Conservation (phyloP, 2,113 vertebrate genomes). For the Cygnus atratus region DNA sequence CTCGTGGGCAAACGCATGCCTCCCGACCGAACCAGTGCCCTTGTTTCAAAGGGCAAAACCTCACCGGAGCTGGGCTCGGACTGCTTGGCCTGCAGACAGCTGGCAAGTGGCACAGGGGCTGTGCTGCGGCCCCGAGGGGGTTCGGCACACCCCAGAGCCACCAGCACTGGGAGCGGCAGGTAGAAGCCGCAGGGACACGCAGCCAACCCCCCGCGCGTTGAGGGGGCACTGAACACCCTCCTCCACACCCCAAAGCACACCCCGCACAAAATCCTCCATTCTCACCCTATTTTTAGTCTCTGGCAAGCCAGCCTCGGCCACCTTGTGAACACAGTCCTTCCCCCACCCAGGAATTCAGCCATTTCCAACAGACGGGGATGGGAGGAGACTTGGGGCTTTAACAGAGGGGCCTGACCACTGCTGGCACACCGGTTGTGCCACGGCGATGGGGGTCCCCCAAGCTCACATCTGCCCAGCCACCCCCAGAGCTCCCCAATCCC, state of each 20-base stretch:
- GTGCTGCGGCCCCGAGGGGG: not conserved
- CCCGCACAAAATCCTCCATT: not conserved
- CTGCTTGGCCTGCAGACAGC: too few species aligned
- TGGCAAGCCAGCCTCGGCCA: too few species aligned
- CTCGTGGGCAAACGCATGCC: not conserved
- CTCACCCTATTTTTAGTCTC: not conserved
- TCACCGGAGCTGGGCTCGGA: not conserved
- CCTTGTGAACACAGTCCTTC: not conserved
- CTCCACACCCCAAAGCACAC: not conserved
- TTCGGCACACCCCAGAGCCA: fast-evolving
- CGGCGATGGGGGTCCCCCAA: too few species aligned
- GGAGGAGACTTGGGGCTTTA: not conserved
- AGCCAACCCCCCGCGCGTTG: fast-evolving
- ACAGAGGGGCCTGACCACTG: not conserved
- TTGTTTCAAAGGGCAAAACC: not conserved
- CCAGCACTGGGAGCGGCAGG: not conserved
- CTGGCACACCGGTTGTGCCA: not conserved
- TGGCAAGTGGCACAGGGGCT: fast-evolving
- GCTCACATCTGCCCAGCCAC: too few species aligned
- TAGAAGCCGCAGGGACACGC: fast-evolving
- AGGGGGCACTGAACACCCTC: not conserved
- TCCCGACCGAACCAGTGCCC: not conserved
- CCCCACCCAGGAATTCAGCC: fast-evolving
- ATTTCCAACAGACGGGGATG: not conserved
- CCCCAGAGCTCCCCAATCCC: not conserved